A percentile compares a stretch with the other conserved stretches of the same genome.
These are phyloP conservation scores for Morone chrysops DNA, from an alignment of 2,113 vertebrate species.

Conservation along the genomic window DNA sequence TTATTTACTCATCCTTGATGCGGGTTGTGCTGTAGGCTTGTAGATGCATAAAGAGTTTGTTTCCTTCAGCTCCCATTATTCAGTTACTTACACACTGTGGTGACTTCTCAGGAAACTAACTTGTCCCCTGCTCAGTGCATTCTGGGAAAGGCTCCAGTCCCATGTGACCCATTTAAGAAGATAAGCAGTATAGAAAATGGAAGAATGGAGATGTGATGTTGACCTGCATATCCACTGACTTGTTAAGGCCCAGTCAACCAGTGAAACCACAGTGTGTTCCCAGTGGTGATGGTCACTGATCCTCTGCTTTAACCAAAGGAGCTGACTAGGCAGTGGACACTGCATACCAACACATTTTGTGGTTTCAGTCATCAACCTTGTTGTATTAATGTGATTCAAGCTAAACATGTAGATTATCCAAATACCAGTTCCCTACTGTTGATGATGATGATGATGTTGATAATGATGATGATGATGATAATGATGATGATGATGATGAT, in stretches of 20 bases:
- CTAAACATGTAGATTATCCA: slow-evolving; percentile 13
- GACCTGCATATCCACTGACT: slow-evolving; percentile 15
- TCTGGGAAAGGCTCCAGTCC: slow-evolving; percentile 30
- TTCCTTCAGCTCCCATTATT: slow-evolving; percentile 32
- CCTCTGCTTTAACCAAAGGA: slow-evolving; percentile 17
- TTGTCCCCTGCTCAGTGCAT: slow-evolving; percentile 16
- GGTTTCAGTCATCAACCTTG: slow-evolving; percentile 10
- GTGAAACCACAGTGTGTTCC: slow-evolving; percentile 30
- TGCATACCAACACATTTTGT: slow-evolving; percentile 21
- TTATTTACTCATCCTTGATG: slow-evolving; percentile 24
- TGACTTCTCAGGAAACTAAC: slow-evolving; percentile 15
- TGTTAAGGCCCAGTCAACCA: slow-evolving; percentile 1
- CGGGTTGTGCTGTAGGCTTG: slow-evolving; percentile 4
- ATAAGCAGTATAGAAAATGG: slow-evolving; percentile 26
- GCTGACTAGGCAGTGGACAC: slow-evolving; percentile 47
- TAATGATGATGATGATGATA: not conserved
- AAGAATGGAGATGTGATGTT: slow-evolving; percentile 3
- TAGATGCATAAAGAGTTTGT: slow-evolving; percentile 13
- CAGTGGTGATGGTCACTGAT: slow-evolving; percentile 32
- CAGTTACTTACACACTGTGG: slow-evolving; percentile 1
- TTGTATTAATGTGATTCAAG: not conserved
- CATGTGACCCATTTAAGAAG: slow-evolving; percentile 16
- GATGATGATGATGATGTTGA: not conserved
- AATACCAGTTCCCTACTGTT: not conserved
- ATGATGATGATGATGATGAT: not conserved